Base-by-base conservation (phyloP, 2,113 vertebrate genomes). In the Salvelinus namaycush region DNA sequence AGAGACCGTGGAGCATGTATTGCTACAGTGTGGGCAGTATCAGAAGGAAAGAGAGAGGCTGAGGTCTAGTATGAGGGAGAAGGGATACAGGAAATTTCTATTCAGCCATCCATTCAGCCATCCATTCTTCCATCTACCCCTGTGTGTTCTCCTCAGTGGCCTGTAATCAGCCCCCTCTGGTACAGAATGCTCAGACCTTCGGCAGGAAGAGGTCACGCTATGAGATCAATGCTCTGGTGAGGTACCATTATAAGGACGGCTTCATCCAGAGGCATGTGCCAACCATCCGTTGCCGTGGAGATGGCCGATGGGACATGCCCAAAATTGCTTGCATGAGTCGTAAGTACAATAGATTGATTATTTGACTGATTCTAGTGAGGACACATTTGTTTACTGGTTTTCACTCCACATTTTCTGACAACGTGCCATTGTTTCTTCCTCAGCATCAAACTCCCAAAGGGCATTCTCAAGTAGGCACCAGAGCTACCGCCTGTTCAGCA, bases 181-280 rank as follows among this genome's bases (percentile, higher is more conserved):
- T 99, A 88, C 94, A 96, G 88, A 98, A 99, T 0, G 97, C 98
- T 0, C 96, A 91, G 80, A 96, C 96, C 48, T 99, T 98, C 81
- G 98, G 98, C 60, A 95, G 92, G 87, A 91, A 94, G 87, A 95
- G 93, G 44, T 94, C 95, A 60, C 93, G 95, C 72, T 99, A 99
- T 65, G 97, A 99, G 93, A 96, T 99, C 86, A 99, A 99, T 91
- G 95, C 97, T 0, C 88, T 99, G 78, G 94, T 99, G 83, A 95
- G 98, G 91, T 99, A 99, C 84, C 96, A 98, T 87, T 99, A 97
- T 90, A 93, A 89, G 80, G 92, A 92, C 9, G 98, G 98, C 75
- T 99, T 97, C 72, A 97, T 99, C 91, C 98, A 99, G 83, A 95
- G 96, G 72, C 98, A 99, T 62, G 84, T 96, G 87, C 97, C 98